Percentiles rank a stretch among this genome's conserved stretches.
Conservation (phyloP, 2,113 vertebrate species). For the Scomber japonicus region DNA sequence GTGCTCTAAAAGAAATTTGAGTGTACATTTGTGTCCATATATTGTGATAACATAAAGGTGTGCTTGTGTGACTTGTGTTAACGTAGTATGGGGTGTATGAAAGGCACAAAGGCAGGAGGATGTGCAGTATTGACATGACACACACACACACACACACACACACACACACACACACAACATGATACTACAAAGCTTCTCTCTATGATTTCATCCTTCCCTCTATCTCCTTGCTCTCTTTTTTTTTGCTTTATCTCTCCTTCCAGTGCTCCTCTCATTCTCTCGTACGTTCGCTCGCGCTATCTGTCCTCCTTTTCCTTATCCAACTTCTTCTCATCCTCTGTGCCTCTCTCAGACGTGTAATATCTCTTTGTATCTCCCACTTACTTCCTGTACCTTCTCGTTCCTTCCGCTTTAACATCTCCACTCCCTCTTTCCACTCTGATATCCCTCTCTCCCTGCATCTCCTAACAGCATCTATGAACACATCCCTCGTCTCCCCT, state of each 20-base stretch:
- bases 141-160: conserved; percentile 55
- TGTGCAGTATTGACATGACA: conserved; percentile 60
- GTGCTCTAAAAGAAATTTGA: background rate
- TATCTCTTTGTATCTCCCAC: conserved; percentile 68
- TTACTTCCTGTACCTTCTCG: conserved; percentile 74
- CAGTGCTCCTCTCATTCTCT: conserved; percentile 48
- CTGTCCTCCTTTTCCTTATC: conserved; percentile 58
- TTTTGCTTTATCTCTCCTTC: conserved; percentile 57
- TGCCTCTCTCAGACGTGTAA: conserved; percentile 57
- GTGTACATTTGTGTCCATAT: background rate
- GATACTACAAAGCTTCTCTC: conserved; percentile 48
- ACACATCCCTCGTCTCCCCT: conserved; percentile 65
- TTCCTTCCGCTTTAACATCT: conserved; percentile 70
- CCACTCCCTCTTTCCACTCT: conserved; percentile 67
- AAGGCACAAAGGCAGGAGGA: conserved; percentile 25
- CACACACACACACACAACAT: conserved; percentile 57
- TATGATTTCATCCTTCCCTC: conserved; percentile 60
- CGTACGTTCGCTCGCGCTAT: conserved; percentile 26
- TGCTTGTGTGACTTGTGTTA: background rate
- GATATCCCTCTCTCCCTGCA: conserved; percentile 65
- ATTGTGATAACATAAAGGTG: background rate
- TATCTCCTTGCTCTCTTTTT: conserved; percentile 38
- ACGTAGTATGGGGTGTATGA: conserved; percentile 20
- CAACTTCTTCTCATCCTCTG: conserved; percentile 57
- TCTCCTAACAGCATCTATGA: conserved; percentile 75